Evolutionary conservation across 2,113 vertebrate species (phyloP), one percentile per base, ranked within the genome.

Genomic region (Megalops atlanticus): DNA sequence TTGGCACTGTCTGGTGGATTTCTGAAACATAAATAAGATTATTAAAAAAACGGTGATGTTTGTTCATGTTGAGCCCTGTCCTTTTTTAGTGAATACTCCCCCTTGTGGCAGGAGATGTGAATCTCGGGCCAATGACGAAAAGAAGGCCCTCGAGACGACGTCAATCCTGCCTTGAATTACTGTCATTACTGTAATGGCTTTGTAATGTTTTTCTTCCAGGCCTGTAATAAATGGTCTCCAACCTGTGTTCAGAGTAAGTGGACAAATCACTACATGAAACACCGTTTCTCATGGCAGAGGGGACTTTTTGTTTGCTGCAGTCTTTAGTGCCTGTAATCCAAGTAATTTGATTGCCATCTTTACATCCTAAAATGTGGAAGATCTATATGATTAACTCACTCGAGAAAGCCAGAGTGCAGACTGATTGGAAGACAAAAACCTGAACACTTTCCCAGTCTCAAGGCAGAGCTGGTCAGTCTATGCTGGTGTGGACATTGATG

Each of bases 111-210:
- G 74, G 16, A 88, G 18, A 4, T 81, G 1, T 31, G 58, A 64
- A 64, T 21, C 31, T 31, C 12, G 58, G n/a, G 58, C 58, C 21
- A 24, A 18, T 58, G 52, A 24, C 64, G 21, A 10, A 27, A 21
- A 27, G 64, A 71, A 3, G 72, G 35, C 33, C 41, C 41, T 43
- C n/a, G 54, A 78, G 58, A 24, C 83, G 69, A 82, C 78, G 79
- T 90, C 88, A 88, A 80, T 86, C 86, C 86, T 87, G 82, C 78
- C 81, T 87, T 86, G 88, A 90, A 93, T 91, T 84, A 94, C 92
- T 92, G 89, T 93, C 90, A 92, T 94, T 93, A 94, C 87, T 90
- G 86, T 93, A 93, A 93, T 92, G 91, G 87, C 88, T 92, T 89
- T 86, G 84, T 93, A 91, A 92, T 93, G 90, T 91, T 92, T 92